These are phyloP conservation scores for Dicaeum eximium DNA, from an alignment of 2,113 vertebrate genomes.

Conservation along the genomic window DNA sequence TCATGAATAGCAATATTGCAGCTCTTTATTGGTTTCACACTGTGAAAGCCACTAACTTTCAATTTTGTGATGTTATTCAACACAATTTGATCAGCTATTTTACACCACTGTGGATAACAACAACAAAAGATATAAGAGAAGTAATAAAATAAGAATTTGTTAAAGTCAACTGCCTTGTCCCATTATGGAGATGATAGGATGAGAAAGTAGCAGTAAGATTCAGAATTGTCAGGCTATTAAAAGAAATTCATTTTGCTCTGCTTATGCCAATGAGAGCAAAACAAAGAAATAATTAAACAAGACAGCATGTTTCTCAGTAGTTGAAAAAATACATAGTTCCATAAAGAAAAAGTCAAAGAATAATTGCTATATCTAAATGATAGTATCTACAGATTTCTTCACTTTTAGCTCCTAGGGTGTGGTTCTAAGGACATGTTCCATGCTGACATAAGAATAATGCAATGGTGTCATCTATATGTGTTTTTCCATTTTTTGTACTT, in stretches of 20 bases:
- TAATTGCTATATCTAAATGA: not conserved
- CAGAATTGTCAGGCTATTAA: not conserved
- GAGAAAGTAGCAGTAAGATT: not conserved
- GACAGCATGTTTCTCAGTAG: not conserved
- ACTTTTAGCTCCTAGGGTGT: not conserved
- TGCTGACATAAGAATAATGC: not conserved
- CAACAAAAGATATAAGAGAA: conserved; percentile 1
- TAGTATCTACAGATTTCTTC: not conserved
- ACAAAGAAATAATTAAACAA: not conserved
- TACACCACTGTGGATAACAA: not conserved
- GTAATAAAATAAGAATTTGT: conserved; percentile 36
- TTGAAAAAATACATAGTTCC: not conserved
- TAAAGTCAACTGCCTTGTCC: not conserved
- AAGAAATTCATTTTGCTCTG: not conserved
- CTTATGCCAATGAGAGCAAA: not conserved
- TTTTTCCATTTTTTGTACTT: not conserved
- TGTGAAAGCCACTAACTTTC: conserved; percentile 51
- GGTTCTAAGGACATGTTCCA: not conserved
- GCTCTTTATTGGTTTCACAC: conserved; percentile 46
- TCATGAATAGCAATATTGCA: conserved; percentile 26
- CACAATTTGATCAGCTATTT: conserved; percentile 18
- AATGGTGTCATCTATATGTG: not conserved
- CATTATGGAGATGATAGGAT: not conserved
- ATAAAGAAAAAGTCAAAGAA: not conserved
- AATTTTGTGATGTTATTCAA: conserved; percentile 51